Conservation (phyloP, 1,140 invertebrate species). For the Eriosoma lanigerum region DNA sequence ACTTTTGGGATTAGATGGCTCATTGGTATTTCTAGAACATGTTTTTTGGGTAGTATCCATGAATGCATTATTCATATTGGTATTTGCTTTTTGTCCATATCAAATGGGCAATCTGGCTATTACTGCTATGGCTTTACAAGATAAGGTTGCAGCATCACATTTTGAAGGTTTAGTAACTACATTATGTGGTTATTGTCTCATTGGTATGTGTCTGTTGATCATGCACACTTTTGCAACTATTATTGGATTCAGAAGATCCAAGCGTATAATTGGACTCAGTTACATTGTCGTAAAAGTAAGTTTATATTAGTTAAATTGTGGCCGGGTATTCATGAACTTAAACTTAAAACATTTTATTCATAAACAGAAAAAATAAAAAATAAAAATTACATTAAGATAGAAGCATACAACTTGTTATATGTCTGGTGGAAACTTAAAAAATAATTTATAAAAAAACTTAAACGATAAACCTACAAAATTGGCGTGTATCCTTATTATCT, state of each 20-base stretch:
- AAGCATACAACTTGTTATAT: too few species aligned
- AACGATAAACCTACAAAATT: too few species aligned
- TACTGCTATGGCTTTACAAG: conserved; percentile 73
- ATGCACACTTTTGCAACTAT: conserved; percentile 78
- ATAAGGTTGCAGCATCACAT: conserved; percentile 75
- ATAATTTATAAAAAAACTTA: too few species aligned
- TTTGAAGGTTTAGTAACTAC: conserved; percentile 91
- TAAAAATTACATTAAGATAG: too few species aligned
- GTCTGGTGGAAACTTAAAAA: too few species aligned
- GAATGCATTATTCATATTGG: conserved; percentile 93
- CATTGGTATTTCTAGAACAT: conserved; percentile 94
- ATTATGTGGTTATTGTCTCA: conserved; percentile 87
- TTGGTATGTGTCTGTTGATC: conserved; percentile 80
- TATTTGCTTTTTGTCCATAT: conserved; percentile 93
- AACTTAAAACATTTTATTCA: too few species aligned
- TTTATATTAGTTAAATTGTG: not conserved
- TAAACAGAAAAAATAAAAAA: too few species aligned
- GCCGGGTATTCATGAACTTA: too few species aligned
- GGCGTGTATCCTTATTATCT: too few species aligned
- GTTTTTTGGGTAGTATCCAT: conserved; percentile 98
- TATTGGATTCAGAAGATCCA: conserved; percentile 76
- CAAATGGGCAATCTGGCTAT: conserved; percentile 89
- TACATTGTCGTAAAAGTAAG: conserved; percentile 95
- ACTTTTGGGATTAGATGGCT: conserved; percentile 93
- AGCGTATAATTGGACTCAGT: conserved; percentile 86